These are phyloP conservation scores for Lordiphosa fenestrarum DNA, from an alignment of 2,888 invertebrate species.

Conservation along the genomic window DNA sequence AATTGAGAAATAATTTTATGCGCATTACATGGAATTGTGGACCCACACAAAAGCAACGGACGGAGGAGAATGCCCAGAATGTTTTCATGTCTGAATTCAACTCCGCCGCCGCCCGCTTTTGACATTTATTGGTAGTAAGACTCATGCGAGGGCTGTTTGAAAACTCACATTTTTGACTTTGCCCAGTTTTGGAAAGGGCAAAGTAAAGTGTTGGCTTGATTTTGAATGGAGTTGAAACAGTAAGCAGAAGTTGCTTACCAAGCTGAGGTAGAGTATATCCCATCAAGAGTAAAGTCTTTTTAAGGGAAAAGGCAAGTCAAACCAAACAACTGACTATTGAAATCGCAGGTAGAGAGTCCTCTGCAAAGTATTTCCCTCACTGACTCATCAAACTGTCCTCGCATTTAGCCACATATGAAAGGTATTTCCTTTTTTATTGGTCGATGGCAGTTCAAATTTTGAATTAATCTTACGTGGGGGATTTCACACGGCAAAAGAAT, in stretches of 20 bases:
- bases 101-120: constrained; percentile 5
- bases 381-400: no score
- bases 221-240: no score
- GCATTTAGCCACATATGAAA: background rate
- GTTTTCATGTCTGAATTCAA: constrained; percentile 9
- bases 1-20: constrained; percentile 69
- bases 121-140: constrained; percentile 63
- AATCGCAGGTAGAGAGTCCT: no score
- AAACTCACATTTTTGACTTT: no score
- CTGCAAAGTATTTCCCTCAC: no score
- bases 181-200: no score
- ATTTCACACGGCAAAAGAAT: constrained; percentile 41
- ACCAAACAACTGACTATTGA: no score
- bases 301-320: no score
- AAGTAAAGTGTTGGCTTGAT: no score
- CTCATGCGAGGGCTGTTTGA: background rate
- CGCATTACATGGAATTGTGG: constrained; percentile 25
- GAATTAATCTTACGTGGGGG: constrained; percentile 61
- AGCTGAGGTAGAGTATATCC: no score
- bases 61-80: background rate
- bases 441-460: constrained; percentile 64
- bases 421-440: constrained; percentile 20
- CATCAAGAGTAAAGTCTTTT: no score
- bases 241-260: no score
- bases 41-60: constrained; percentile 7